These are phyloP conservation scores for Mastomys coucha DNA, from an alignment of 2,113 vertebrate species.

Conservation along the genomic window DNA sequence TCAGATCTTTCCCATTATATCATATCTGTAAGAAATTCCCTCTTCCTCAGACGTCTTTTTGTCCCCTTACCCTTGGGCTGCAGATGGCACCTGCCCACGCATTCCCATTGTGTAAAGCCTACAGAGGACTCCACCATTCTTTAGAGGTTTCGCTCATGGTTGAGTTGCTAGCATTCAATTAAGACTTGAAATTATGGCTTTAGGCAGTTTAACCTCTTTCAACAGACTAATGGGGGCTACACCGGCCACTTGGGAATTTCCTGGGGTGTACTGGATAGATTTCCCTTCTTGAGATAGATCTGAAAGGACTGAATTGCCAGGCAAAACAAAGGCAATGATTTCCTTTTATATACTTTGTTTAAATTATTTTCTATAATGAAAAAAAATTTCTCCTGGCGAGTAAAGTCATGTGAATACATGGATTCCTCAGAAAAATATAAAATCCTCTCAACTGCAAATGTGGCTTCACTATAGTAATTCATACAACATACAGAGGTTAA, in stretches of 20 bases:
- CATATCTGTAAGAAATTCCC: constrained; percentile 90
- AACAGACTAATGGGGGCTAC: constrained; percentile 63
- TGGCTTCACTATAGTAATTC: constrained; percentile 25
- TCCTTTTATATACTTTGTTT: background rate
- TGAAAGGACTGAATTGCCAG: constrained; percentile 70
- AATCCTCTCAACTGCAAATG: constrained; percentile 53
- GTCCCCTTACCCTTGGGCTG: constrained; percentile 88
- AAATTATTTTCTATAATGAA: constrained; percentile 14
- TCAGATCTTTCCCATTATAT: constrained; percentile 91
- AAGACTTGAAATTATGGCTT: constrained; percentile 84
- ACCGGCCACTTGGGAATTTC: constrained; percentile 75
- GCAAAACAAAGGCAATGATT: constrained; percentile 57
- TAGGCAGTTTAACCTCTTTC: constrained; percentile 85
- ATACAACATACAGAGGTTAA: background rate
- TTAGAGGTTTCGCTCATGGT: constrained; percentile 76
- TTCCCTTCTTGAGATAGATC: constrained; percentile 57
- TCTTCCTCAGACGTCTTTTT: constrained; percentile 89
- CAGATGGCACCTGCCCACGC: constrained; percentile 97
- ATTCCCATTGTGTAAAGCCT: constrained; percentile 92
- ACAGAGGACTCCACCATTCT: constrained; percentile 87
- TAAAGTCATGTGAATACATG: background rate
- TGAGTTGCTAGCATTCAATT: constrained; percentile 86
- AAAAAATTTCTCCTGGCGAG: background rate
- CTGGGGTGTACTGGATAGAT: constrained; percentile 51
- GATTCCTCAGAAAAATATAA: constrained; percentile 39